A percentile compares a stretch with the other conserved stretches of the same genome.
Conservation (phyloP, 2,113 vertebrate genomes). For the Rattus rattus region DNA sequence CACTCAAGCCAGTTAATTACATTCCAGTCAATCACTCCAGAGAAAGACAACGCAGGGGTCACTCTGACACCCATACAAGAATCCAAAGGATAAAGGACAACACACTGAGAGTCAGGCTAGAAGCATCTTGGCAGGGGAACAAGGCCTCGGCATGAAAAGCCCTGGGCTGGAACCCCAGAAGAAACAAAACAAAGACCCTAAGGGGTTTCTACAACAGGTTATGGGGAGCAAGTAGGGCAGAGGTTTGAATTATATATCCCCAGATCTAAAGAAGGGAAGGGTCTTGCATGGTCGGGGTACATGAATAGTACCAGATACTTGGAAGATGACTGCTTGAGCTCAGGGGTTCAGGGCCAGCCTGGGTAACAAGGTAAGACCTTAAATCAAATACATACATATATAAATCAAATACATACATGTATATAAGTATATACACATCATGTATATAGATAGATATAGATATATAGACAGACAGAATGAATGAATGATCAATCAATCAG, state of each 20-base stretch:
- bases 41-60: neutral
- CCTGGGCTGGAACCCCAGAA: neutral
- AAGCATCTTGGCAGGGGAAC: neutral
- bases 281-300: no score
- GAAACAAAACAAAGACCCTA: neutral
- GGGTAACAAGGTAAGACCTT: neutral
- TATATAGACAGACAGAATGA: neutral
- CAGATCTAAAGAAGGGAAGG: neutral
- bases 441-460: neutral
- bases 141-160: neutral
- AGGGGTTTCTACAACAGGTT: neutral
- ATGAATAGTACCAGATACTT: neutral
- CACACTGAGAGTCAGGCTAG: neutral
- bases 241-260: neutral
- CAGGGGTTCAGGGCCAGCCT: neutral
- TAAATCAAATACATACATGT: neutral
- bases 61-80: neutral
- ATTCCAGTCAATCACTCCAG: neutral
- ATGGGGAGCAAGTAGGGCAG: rapidly evolving
- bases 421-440: no score
- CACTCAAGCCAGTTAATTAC: neutral
- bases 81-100: neutral
- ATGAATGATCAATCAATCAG: neutral
- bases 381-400: neutral
- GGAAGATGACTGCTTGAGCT: neutral